Percentiles rank a stretch among this genome's conserved stretches.
These are phyloP conservation scores for Salticus scenicus DNA, from an alignment of 2,888 invertebrate genomes.

Conservation along the genomic window DNA sequence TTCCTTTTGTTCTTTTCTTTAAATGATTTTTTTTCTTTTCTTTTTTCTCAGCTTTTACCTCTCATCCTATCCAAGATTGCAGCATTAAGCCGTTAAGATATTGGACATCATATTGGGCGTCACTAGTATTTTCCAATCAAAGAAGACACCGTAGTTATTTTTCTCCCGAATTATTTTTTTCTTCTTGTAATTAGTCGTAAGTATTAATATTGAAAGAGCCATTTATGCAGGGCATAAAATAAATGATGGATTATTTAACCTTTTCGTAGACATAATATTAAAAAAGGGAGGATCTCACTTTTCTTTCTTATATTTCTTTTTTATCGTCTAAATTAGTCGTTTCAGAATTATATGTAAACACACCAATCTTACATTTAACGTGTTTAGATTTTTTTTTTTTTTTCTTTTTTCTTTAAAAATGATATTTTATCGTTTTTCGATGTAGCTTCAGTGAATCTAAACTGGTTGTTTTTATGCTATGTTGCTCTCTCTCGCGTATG, in stretches of 20 bases:
- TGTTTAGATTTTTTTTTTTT: no score
- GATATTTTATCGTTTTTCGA: no score
- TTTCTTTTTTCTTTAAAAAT: no score
- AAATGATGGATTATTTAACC: neutral
- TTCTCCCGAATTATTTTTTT: neutral
- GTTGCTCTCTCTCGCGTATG: no score
- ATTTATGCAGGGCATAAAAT: neutral
- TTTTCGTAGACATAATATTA: no score
- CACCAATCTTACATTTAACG: no score
- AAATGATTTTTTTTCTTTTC: constrained; percentile 37
- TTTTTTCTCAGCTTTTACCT: constrained; percentile 12
- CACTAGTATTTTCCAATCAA: neutral
- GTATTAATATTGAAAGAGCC: neutral
- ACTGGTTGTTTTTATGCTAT: no score
- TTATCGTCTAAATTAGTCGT: no score
- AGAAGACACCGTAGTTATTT: neutral
- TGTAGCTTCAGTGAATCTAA: no score
- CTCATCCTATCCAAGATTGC: neutral
- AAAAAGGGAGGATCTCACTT: no score
- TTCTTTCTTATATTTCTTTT: no score
- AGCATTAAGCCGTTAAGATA: neutral
- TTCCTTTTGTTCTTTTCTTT: constrained; percentile 31
- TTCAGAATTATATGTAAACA: no score
- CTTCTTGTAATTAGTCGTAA: neutral
- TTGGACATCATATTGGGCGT: neutral